These are phyloP conservation scores for Neuroscelio doddi DNA, from an alignment of 2,888 invertebrate species.

Conservation along the genomic window DNA sequence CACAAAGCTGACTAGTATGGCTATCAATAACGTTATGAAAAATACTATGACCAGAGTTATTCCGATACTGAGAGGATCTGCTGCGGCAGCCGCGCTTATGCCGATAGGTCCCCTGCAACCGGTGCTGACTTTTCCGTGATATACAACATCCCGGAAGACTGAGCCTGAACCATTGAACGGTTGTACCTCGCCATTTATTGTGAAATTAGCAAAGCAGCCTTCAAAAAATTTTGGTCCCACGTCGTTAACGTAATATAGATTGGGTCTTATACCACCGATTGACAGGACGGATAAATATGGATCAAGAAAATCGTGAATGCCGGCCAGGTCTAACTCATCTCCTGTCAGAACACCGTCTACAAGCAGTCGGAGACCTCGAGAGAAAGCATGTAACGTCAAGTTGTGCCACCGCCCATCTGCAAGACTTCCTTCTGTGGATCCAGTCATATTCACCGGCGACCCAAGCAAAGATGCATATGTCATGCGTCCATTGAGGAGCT, in stretches of 20 bases:
- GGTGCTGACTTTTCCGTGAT: conserved; percentile 81
- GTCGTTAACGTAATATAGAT: conserved; percentile 74
- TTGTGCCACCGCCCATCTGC: conserved; percentile 94
- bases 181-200: conserved; percentile 90
- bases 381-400: conserved; percentile 82
- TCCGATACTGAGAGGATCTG: conserved; percentile 92
- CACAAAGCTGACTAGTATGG: conserved; percentile 92
- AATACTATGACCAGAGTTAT: conserved; percentile 95
- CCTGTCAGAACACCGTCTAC: conserved; percentile 83
- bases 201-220: conserved; percentile 92
- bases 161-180: conserved; percentile 92
- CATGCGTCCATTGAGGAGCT: conserved; percentile 82
- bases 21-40: conserved; percentile 90
- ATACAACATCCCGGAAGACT: conserved; percentile 81
- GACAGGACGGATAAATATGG: conserved; percentile 88
- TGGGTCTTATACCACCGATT: conserved; percentile 83
- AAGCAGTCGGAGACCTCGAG: conserved; percentile 81
- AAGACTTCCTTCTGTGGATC: conserved; percentile 76
- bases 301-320: conserved; percentile 93
- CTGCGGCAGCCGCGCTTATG: conserved; percentile 81
- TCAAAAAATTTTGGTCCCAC: conserved; percentile 80
- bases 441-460: conserved; percentile 87
- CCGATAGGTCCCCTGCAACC: conserved; percentile 86
- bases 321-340: conserved; percentile 88
- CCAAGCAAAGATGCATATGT: conserved; percentile 87